phyloP scores from a whole-genome alignment of 2,797 vertebrate genomes.

The Cyprinodon diabolis region DNA sequence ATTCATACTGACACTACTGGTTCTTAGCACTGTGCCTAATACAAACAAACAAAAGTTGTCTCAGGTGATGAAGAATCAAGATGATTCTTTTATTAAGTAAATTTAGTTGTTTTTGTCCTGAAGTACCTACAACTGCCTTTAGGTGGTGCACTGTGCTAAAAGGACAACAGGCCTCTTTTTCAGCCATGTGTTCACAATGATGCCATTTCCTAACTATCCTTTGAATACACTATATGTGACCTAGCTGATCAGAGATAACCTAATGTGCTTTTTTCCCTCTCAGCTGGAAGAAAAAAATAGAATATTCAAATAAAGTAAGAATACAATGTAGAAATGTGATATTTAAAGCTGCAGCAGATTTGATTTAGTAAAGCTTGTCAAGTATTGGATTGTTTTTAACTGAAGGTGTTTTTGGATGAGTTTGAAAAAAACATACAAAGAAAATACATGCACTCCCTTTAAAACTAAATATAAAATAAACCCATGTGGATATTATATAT shows the following conservation, averaged over 20 bases:
- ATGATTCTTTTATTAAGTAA: slow-evolving; percentile 62
- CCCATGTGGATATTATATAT: not conserved
- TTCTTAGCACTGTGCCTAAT: not conserved
- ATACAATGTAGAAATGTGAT: slow-evolving; percentile 23
- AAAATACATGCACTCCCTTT: slow-evolving; percentile 18
- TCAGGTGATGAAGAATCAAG: slow-evolving; percentile 57
- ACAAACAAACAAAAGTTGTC: slow-evolving; percentile 23
- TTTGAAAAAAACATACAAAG: slow-evolving; percentile 1
- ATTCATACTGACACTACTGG: not conserved
- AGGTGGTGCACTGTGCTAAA: slow-evolving; percentile 70
- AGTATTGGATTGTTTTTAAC: slow-evolving; percentile 21
- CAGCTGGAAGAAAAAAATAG: not conserved
- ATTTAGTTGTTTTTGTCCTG: slow-evolving; percentile 32
- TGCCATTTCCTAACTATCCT: slow-evolving; percentile 71
- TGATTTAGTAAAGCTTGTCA: slow-evolving; percentile 30
- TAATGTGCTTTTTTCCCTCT: slow-evolving; percentile 25
- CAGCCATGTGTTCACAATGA: slow-evolving; percentile 76
- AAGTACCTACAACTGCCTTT: slow-evolving; percentile 56
- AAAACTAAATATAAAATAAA: slow-evolving; percentile 16
- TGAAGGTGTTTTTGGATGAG: slow-evolving; percentile 25
- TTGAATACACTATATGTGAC: slow-evolving; percentile 69
- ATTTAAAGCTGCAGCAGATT: slow-evolving; percentile 25
- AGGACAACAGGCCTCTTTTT: slow-evolving; percentile 74
- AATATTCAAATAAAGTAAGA: slow-evolving; percentile 25
- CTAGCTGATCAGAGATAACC: slow-evolving; percentile 59